Evolutionary conservation across 2,797 vertebrate genomes (phyloP).

Genomic region (Botia kubotai): DNA sequence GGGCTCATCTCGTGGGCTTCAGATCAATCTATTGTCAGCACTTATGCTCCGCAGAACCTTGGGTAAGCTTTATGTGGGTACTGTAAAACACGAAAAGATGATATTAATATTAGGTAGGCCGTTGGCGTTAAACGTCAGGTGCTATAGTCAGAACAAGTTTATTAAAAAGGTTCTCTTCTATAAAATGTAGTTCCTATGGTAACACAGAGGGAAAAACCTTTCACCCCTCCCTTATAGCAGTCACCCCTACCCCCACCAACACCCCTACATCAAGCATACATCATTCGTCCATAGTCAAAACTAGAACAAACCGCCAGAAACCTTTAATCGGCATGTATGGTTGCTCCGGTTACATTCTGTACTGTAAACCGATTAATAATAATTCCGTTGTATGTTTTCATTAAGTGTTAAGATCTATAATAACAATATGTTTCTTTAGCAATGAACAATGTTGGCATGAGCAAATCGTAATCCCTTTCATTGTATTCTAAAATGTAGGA

Average conservation of each 20-base stretch:
- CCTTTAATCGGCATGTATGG: neutral
- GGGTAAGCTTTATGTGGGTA: neutral
- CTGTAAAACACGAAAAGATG: neutral
- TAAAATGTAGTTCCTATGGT: constrained; percentile 66
- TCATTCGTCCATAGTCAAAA: constrained; percentile 45
- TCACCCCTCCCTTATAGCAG: constrained; percentile 1
- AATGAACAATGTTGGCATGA: neutral
- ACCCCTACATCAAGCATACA: neutral
- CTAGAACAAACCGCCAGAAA: constrained; percentile 33
- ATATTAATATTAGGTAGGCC: neutral
- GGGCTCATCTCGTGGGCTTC: constrained; percentile 8
- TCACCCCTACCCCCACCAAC: constrained; percentile 63
- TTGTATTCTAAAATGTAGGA: constrained; percentile 71
- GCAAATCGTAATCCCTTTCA: constrained; percentile 11
- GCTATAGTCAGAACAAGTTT: constrained; percentile 58
- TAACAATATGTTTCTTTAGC: neutral
- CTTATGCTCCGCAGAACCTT: neutral
- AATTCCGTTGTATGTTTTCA: too few relatives aligned
- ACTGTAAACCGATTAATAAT: neutral
- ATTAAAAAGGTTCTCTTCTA: constrained; percentile 47
- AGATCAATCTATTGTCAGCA: constrained; percentile 38
- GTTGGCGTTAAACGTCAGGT: neutral
- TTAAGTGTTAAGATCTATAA: neutral
- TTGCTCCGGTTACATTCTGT: neutral
- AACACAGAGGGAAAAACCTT: constrained; percentile 34